Percentiles rank a stretch among this genome's conserved stretches.
Evolutionary conservation across 2,888 invertebrate genomes (phyloP).

Genomic region (Xanthorhoe designata): DNA sequence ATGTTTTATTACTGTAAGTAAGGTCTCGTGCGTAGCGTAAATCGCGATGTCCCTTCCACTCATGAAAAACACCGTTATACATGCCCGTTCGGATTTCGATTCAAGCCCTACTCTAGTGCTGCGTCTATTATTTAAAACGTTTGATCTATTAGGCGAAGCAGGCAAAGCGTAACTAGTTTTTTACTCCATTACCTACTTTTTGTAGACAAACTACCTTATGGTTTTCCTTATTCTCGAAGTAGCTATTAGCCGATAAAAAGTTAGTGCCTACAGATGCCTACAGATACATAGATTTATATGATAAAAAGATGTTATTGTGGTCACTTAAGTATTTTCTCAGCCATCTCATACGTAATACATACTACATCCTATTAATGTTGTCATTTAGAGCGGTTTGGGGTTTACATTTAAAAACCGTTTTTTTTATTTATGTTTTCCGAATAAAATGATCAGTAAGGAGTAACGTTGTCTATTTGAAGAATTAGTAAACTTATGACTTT

Average conservation of each 20-base stretch:
- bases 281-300: background rate
- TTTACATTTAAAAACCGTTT: too few species aligned
- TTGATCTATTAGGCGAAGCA: background rate
- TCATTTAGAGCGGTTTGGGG: background rate
- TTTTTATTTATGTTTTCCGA: too few species aligned
- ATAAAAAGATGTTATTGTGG: background rate
- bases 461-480: too few species aligned
- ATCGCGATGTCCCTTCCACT: too few species aligned
- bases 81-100: too few species aligned
- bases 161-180: slow-evolving; percentile 13
- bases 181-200: background rate
- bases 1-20: too few species aligned
- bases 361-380: background rate
- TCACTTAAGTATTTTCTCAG: background rate
- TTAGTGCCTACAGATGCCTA: background rate
- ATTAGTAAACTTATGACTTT: too few species aligned
- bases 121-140: background rate
- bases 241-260: background rate
- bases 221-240: slow-evolving; percentile 14
- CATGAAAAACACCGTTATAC: too few species aligned
- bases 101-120: too few species aligned
- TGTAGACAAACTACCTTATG: slow-evolving; percentile 1
- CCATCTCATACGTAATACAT: background rate
- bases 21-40: too few species aligned
- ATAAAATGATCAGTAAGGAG: too few species aligned